Percentiles rank a stretch among this genome's conserved stretches.
phyloP scores from a whole-genome alignment of 2,113 vertebrate genomes.

The Sapayoa aenigma region DNA sequence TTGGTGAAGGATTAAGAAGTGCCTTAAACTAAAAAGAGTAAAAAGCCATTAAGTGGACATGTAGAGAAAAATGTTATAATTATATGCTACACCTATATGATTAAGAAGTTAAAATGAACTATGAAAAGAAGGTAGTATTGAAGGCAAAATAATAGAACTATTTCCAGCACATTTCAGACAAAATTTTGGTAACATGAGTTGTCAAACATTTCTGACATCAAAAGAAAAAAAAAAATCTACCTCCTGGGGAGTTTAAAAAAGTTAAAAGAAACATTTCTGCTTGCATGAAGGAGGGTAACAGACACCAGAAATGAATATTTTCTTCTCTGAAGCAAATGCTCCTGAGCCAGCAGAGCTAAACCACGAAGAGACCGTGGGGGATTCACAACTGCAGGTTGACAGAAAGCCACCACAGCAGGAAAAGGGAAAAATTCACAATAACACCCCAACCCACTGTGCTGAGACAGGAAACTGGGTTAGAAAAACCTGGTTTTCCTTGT shows the following conservation, averaged over 20 bases:
- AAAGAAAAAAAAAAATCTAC: background rate
- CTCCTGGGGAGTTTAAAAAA: background rate
- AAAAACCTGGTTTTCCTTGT: background rate
- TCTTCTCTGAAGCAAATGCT: background rate
- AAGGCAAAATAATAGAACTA: background rate
- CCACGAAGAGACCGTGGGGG: background rate
- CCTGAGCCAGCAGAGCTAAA: background rate
- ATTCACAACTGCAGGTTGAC: background rate
- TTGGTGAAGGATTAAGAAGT: background rate
- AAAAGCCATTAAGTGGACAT: background rate
- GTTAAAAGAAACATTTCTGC: background rate
- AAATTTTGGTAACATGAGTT: background rate
- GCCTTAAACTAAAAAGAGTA: background rate
- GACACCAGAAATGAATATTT: background rate
- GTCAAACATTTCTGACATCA: background rate
- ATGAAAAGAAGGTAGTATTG: background rate
- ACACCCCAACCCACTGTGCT: background rate
- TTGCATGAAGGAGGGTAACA: background rate
- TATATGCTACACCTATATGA: background rate
- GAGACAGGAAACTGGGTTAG: background rate
- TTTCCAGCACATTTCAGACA: slow-evolving; percentile 1
- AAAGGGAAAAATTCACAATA: background rate
- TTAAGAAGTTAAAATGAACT: background rate
- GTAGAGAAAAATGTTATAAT: background rate
- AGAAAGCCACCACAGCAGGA: background rate